Conservation (phyloP, 2,113 vertebrate genomes). For the Geothlypis trichas region DNA sequence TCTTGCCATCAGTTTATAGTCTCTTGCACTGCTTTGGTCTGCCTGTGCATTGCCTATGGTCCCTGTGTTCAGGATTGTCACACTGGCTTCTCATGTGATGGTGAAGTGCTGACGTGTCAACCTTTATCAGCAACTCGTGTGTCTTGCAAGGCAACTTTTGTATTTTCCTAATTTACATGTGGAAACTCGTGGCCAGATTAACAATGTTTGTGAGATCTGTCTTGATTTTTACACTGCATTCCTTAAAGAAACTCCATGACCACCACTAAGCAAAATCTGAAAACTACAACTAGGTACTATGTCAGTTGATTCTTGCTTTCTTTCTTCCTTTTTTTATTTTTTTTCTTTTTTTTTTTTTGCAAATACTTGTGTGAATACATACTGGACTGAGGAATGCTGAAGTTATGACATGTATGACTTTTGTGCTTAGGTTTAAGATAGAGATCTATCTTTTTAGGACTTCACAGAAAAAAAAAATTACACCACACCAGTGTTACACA, state of each 20-base stretch:
- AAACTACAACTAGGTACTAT: neutral
- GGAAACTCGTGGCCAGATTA: neutral
- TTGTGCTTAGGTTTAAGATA: neutral
- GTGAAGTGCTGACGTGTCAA: neutral
- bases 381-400: neutral
- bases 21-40: neutral
- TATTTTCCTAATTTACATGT: neutral
- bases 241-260: neutral
- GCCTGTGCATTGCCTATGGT: neutral
- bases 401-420: neutral
- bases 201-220: neutral
- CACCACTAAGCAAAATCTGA: neutral
- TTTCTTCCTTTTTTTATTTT: neutral
- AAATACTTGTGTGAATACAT: neutral
- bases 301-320: neutral
- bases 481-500: accelerated
- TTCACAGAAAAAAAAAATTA: neutral
- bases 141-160: neutral
- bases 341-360: neutral
- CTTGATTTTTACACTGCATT: neutral
- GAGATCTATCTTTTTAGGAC: neutral
- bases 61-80: neutral
- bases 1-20: neutral
- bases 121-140: neutral
- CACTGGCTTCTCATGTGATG: neutral